Percentiles rank a stretch among this genome's conserved stretches.
These are phyloP conservation scores for Crotalus horridus DNA, from an alignment of 2,113 vertebrate genomes.

Conservation along the genomic window DNA sequence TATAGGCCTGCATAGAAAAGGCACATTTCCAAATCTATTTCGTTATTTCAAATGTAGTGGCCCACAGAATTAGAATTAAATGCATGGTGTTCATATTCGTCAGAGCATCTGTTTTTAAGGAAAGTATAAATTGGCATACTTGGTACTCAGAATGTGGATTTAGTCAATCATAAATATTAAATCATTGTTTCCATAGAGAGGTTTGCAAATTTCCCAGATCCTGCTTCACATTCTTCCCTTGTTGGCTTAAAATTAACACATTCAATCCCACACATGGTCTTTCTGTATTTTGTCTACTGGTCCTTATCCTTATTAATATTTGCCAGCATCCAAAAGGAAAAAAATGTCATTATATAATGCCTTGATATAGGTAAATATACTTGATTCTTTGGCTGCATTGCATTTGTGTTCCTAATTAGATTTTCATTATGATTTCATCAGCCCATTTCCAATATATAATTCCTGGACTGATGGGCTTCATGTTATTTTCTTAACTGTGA, in stretches of 20 bases:
- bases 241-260: not conserved
- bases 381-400: not conserved
- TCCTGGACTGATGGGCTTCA: not conserved
- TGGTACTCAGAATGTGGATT: not conserved
- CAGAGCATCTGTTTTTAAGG: constrained; percentile 5
- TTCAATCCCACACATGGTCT: not conserved
- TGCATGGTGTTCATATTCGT: not conserved
- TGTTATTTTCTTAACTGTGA: not conserved
- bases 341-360: not conserved
- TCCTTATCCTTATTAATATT: not conserved
- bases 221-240: not conserved
- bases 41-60: constrained; percentile 19
- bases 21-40: constrained; percentile 44
- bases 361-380: not conserved
- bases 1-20: constrained; percentile 29
- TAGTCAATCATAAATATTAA: not conserved
- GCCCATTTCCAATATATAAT: not conserved
- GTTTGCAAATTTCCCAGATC: not conserved
- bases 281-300: not conserved
- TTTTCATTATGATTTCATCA: not conserved
- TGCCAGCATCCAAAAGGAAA: not conserved
- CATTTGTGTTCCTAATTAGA: not conserved
- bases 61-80: constrained; percentile 30
- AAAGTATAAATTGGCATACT: not conserved
- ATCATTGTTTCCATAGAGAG: not conserved